Evolutionary conservation across 2,797 vertebrate species (phyloP).

Genomic region (Setipinna tenuifilis): DNA sequence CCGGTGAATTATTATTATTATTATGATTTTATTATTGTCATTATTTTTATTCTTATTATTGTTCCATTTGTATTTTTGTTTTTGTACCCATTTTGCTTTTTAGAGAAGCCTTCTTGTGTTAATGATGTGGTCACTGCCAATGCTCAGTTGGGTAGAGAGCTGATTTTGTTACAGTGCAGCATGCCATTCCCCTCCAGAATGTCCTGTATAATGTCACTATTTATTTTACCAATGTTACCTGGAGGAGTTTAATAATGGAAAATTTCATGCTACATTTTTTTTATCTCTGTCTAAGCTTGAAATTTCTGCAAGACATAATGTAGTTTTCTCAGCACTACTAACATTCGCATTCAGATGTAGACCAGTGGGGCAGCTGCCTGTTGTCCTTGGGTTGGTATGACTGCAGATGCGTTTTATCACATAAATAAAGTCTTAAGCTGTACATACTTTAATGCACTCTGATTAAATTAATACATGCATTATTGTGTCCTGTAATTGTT

Average conservation of each 20-base stretch:
- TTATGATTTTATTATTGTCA: neutral
- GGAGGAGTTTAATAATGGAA: neutral
- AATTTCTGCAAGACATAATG: neutral
- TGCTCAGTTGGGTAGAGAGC: slow-evolving; percentile 9
- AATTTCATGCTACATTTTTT: neutral
- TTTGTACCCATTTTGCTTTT: neutral
- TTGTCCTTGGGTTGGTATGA: neutral
- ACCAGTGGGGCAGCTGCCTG: neutral
- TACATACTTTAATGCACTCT: neutral
- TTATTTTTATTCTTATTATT: neutral
- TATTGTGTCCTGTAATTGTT: neutral
- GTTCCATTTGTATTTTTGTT: neutral
- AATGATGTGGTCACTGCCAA: neutral
- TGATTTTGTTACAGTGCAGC: neutral
- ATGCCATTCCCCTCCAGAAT: neutral
- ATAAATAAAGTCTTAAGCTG: neutral
- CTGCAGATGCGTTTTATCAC: neutral
- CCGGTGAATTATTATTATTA: neutral
- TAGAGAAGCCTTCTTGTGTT: neutral
- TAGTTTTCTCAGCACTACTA: neutral
- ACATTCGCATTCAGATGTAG: neutral
- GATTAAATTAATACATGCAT: neutral
- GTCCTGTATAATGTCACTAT: neutral
- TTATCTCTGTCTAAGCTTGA: neutral
- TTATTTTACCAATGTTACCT: neutral